Percentiles rank a stretch among this genome's conserved stretches.
Evolutionary conservation across 2,888 invertebrate species (phyloP).

Genomic region (Salticus scenicus): DNA sequence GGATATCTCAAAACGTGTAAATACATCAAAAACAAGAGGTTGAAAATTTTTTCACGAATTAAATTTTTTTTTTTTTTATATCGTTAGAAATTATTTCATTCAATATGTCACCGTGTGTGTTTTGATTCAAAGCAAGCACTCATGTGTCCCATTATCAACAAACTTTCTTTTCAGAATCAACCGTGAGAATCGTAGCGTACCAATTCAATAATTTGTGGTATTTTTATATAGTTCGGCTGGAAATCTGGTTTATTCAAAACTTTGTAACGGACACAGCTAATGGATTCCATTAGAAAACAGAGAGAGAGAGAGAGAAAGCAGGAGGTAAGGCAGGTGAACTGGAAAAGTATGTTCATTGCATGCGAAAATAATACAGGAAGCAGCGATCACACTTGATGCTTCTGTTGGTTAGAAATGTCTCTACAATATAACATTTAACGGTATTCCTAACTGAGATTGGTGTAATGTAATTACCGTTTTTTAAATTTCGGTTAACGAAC

Average conservation of each 20-base stretch:
- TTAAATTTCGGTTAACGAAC: not conserved
- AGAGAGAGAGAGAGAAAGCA: not conserved
- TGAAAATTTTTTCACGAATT: too few species aligned
- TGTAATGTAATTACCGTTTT: not conserved
- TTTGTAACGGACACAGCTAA: slow-evolving; percentile 48
- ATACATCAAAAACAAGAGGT: too few species aligned
- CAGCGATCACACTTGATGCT: not conserved
- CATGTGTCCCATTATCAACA: not conserved
- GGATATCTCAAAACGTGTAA: too few species aligned
- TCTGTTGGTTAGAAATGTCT: not conserved
- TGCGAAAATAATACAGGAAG: not conserved
- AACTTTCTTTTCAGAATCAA: slow-evolving; percentile 41
- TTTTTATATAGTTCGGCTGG: slow-evolving; percentile 20
- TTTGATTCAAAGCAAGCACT: not conserved
- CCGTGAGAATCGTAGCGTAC: slow-evolving; percentile 63
- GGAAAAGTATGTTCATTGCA: not conserved
- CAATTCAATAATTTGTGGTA: not conserved
- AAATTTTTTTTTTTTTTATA: too few species aligned
- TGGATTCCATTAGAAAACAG: slow-evolving; percentile 18
- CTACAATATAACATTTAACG: not conserved
- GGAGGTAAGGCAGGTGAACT: slow-evolving; percentile 28
- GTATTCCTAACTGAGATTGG: not conserved
- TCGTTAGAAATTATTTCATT: too few species aligned
- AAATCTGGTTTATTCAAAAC: slow-evolving; percentile 43
- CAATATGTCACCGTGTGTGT: too few species aligned